These are phyloP conservation scores for Carassius auratus DNA, from an alignment of 2,113 vertebrate genomes.

Conservation along the genomic window DNA sequence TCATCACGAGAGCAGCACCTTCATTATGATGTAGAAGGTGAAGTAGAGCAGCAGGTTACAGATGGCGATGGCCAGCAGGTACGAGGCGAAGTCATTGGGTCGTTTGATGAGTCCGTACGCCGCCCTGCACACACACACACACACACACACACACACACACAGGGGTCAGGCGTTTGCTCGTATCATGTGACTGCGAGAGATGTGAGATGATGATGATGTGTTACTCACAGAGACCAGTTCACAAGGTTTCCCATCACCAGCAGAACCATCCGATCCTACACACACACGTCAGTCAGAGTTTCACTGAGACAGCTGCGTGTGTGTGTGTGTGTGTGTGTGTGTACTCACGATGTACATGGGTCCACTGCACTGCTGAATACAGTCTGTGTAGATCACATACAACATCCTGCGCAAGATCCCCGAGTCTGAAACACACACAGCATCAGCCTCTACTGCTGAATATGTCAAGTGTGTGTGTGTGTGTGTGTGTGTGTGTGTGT, in stretches of 20 bases:
- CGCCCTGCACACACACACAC: conserved; percentile 75
- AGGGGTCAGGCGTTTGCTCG: neutral
- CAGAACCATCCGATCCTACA: conserved; percentile 92
- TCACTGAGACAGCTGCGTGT: neutral
- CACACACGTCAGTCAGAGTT: neutral
- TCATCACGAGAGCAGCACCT: conserved; percentile 72
- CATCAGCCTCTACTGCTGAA: neutral
- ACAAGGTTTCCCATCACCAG: conserved; percentile 96
- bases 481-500: conserved; percentile 2
- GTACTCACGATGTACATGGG: conserved; percentile 95
- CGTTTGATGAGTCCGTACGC: conserved; percentile 90
- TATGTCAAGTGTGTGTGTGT: neutral
- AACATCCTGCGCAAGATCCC: conserved; percentile 86
- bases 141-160: conserved; percentile 21
- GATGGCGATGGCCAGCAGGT: conserved; percentile 95
- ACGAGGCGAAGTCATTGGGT: conserved; percentile 96
- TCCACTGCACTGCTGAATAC: conserved; percentile 91
- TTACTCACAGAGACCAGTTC: conserved; percentile 97
- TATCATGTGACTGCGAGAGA: neutral
- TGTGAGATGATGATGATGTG: neutral
- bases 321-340: neutral
- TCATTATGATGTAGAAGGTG: conserved; percentile 99
- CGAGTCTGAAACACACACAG: conserved; percentile 76
- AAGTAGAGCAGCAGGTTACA: conserved; percentile 98
- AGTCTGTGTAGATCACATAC: conserved; percentile 91